Conservation (phyloP, 2,888 invertebrate species). For the Oscheius onirici region DNA sequence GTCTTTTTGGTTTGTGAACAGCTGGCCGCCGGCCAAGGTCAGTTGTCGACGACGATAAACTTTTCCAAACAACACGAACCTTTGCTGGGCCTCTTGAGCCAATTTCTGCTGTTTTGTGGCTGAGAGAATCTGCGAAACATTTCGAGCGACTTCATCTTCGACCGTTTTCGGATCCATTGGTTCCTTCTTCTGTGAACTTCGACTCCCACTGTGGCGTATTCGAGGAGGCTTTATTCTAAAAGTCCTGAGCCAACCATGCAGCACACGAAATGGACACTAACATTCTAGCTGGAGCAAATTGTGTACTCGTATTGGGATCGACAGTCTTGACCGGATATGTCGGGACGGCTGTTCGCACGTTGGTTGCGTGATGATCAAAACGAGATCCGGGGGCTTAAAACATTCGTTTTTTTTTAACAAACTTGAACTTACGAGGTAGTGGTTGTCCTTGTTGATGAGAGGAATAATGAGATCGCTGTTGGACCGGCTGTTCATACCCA, state of each 20-base stretch:
- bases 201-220: constrained; percentile 5
- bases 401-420: not conserved
- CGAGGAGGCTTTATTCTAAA: constrained; percentile 21
- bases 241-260: not conserved
- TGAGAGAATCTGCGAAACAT: constrained; percentile 55
- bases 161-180: constrained; percentile 46
- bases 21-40: constrained; percentile 4
- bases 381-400: constrained; percentile 27
- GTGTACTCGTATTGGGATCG: constrained; percentile 21
- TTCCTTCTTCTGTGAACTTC: constrained; percentile 39
- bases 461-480: not conserved
- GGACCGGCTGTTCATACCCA: constrained; percentile 24
- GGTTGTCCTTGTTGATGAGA: not conserved
- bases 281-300: constrained; percentile 30
- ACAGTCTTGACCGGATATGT: constrained; percentile 36
- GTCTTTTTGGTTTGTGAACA: constrained; percentile 11
- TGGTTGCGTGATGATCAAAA: constrained; percentile 12
- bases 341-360: constrained; percentile 18
- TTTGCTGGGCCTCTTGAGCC: constrained; percentile 37
- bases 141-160: constrained; percentile 50
- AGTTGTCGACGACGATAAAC: constrained; percentile 2
- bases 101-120: constrained; percentile 43
- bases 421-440: constrained; percentile 7
- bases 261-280: constrained; percentile 18
- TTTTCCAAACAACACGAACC: constrained; percentile 19